Evolutionary conservation across 2,888 invertebrate species (phyloP).

Genomic region (Xylota sylvarum): DNA sequence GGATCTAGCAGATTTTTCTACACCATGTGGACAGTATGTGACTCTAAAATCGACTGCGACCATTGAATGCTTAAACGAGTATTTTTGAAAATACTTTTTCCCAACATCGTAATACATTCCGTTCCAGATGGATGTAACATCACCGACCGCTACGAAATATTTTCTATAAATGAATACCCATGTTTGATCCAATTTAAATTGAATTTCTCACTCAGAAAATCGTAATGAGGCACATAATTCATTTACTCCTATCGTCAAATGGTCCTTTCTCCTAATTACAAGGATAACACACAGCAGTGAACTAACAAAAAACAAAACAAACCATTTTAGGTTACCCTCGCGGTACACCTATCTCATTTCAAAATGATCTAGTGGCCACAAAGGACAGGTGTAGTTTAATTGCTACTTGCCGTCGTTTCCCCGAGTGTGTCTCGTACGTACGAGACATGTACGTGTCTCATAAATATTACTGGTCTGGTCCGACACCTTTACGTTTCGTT

Average conservation of each 20-base stretch:
- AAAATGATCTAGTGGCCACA: slow-evolving; percentile 68
- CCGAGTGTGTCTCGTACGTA: background rate
- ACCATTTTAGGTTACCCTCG: slow-evolving; percentile 53
- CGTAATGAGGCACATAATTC: slow-evolving; percentile 74
- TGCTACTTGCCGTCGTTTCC: slow-evolving; percentile 63
- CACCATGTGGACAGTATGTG: too few species aligned
- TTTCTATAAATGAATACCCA: background rate
- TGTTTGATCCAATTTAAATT: slow-evolving; percentile 13
- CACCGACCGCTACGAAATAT: too few species aligned
- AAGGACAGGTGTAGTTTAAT: slow-evolving; percentile 75
- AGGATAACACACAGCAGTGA: slow-evolving; percentile 63
- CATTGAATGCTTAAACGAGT: too few species aligned
- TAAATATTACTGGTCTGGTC: slow-evolving; percentile 58
- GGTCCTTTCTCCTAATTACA: slow-evolving; percentile 73
- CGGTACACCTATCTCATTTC: slow-evolving; percentile 54
- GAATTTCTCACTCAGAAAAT: slow-evolving; percentile 56
- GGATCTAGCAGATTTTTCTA: too few species aligned
- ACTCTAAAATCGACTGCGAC: too few species aligned
- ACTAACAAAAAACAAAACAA: slow-evolving; percentile 68
- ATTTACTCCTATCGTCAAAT: slow-evolving; percentile 68
- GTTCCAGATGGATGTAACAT: too few species aligned
- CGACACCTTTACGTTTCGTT: slow-evolving; percentile 38
- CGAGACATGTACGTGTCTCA: slow-evolving; percentile 36
- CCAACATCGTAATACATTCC: too few species aligned
- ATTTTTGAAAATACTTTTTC: too few species aligned